Conservation (phyloP, 2,888 invertebrate species). For the Phengaris arion region DNA sequence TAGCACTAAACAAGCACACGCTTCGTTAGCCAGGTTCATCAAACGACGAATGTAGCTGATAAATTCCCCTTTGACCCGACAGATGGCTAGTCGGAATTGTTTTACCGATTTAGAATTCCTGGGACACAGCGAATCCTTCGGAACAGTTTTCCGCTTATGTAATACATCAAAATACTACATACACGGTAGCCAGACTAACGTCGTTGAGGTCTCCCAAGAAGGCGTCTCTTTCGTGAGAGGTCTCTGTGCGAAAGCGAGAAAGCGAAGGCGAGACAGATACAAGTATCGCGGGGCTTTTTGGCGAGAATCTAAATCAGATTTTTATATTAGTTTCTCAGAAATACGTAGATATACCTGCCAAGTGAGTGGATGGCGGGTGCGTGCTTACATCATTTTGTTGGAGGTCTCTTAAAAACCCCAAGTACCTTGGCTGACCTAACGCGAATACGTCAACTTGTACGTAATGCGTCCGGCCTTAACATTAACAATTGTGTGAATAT, state of each 20-base stretch:
- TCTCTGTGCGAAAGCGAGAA: too few relatives aligned
- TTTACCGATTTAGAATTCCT: conserved; percentile 18
- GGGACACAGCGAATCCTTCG: background rate
- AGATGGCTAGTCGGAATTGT: background rate
- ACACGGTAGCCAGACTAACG: too few relatives aligned
- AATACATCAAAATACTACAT: too few relatives aligned
- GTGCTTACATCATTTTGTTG: conserved; percentile 4
- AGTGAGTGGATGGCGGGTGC: background rate
- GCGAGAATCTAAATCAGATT: background rate
- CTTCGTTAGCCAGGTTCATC: conserved; percentile 23
- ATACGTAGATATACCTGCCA: background rate
- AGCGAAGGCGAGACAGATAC: too few relatives aligned
- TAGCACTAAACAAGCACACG: conserved; percentile 23
- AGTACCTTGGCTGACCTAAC: background rate
- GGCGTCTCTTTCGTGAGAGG: too few relatives aligned
- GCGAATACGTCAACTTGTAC: background rate
- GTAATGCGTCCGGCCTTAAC: conserved; percentile 11
- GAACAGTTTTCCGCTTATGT: too few relatives aligned
- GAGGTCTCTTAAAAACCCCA: background rate
- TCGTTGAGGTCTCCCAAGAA: too few relatives aligned
- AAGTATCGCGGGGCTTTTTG: too few relatives aligned
- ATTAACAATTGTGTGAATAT: conserved; percentile 24
- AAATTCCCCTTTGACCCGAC: conserved; percentile 13
- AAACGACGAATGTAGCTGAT: background rate
- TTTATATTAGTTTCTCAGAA: background rate